A percentile compares a stretch with the other conserved stretches of the same genome.
Conservation (phyloP, 2,113 vertebrate species). For the Pipra filicauda region DNA sequence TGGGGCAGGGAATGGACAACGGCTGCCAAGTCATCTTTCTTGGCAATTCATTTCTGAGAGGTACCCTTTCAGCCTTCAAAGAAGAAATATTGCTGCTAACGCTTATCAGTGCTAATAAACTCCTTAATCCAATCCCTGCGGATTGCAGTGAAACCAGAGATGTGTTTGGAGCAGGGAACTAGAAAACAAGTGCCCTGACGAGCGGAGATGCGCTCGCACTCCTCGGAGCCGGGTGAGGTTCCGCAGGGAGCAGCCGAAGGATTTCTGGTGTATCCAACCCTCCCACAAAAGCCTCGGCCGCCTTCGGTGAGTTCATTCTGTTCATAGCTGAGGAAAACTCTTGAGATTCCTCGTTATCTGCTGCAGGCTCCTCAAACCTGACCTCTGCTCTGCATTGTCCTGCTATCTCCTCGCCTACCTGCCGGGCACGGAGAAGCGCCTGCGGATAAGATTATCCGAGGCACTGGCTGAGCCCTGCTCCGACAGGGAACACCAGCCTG, state of each 20-base stretch:
- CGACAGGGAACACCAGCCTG: neutral
- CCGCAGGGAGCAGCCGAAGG: neutral
- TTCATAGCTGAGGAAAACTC: neutral
- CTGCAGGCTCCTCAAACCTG: slow-evolving; percentile 17
- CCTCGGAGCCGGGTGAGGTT: accelerated
- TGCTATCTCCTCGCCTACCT: neutral
- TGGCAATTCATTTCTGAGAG: neutral
- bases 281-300: neutral
- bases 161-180: neutral
- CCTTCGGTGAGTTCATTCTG: neutral
- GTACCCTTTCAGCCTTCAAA: neutral
- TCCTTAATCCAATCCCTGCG: neutral
- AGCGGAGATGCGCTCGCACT: neutral
- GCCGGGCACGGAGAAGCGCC: neutral
- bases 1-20: neutral
- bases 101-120: neutral
- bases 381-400: slow-evolving; percentile 23
- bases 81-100: neutral
- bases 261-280: neutral
- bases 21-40: neutral
- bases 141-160: neutral
- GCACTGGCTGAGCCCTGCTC: neutral
- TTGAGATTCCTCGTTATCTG: neutral
- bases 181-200: neutral
- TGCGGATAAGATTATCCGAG: neutral